Evolutionary conservation across 1,140 invertebrate genomes (phyloP), one percentile per base, ranked within the genome.

Genomic region (Nautilus pompilius): DNA sequence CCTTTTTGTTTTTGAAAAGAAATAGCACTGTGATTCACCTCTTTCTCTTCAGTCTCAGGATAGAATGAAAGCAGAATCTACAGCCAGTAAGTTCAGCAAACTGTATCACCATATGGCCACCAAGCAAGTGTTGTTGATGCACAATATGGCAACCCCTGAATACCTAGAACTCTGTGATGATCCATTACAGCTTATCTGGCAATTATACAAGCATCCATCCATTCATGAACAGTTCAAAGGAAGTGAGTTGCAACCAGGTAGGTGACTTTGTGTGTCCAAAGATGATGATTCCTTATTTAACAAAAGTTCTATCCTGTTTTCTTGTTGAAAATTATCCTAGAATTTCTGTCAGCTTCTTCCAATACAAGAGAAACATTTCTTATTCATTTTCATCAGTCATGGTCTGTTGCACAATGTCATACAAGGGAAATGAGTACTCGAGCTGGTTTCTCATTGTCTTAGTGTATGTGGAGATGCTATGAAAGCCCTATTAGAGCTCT

Each of bases 141-240:
- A 73, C 63, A 60, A 67, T 32, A 49, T 79, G 28, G 68, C 58
- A 26, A 66, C 73, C 30, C 60, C 68, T 1, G 71, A 76, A 48
- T 55, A 75, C 5, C 58, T 76, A 13, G 60, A 71, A 15, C 62
- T 69, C 28, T 65, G 63, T 3, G 58, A 60, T 24, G 66, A 62
- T 22, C 72, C 75, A 8, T 32, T 15, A n/a, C 53, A 72, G 33
- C 66, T 79, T 10, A 68, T 79, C 33, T 28, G 61, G 15, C 65
- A 73, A 46, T 63, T 79, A 32, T 76, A 74, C 60, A 71, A 77
- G 58, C 74, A 77, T 62, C 65, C 66, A 2, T 69, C 66, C 49
- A 73, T 78, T 45, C 58, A 65, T 46, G 58, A 67, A 54, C 58
- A 63, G 24, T 61, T 48, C 45, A 56, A 29, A 6, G 36, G 58